These are phyloP conservation scores for Chelonoidis abingdonii DNA, from an alignment of 2,113 vertebrate species.

Conservation along the genomic window DNA sequence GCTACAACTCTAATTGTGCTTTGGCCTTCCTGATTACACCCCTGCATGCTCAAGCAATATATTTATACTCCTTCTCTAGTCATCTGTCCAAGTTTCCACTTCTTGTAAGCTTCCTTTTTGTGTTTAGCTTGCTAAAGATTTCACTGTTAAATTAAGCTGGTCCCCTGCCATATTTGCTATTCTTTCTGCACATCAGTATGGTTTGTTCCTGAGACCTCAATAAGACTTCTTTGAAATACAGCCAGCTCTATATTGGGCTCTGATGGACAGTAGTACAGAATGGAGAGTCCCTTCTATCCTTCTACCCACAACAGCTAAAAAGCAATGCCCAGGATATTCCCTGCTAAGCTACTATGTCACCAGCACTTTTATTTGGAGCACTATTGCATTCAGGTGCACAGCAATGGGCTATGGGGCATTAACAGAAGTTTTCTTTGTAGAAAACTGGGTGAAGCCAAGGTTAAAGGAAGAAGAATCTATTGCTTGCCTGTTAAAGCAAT, in stretches of 20 bases:
- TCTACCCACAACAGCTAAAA: background rate
- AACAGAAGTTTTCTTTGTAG: constrained; percentile 32
- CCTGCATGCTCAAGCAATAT: too few relatives aligned
- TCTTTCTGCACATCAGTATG: too few relatives aligned
- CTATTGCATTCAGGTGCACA: background rate
- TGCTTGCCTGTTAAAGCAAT: background rate
- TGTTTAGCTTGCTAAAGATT: too few relatives aligned
- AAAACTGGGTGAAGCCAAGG: background rate
- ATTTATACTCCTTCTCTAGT: too few relatives aligned
- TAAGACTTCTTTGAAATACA: too few relatives aligned
- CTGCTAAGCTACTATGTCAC: background rate
- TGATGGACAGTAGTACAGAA: fast-evolving
- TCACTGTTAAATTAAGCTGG: too few relatives aligned
- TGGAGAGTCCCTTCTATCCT: background rate
- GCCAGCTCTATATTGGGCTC: background rate
- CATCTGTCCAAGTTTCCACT: too few relatives aligned
- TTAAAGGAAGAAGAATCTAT: background rate
- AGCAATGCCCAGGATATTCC: background rate
- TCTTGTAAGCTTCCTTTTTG: too few relatives aligned
- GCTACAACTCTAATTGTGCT: too few relatives aligned
- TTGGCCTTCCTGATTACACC: too few relatives aligned
- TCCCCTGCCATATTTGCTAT: too few relatives aligned
- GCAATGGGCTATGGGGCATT: background rate
- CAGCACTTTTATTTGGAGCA: background rate
- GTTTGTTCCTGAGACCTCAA: too few relatives aligned